These are phyloP conservation scores for Deilephila porcellus DNA, from an alignment of 2,888 invertebrate species.

Conservation along the genomic window DNA sequence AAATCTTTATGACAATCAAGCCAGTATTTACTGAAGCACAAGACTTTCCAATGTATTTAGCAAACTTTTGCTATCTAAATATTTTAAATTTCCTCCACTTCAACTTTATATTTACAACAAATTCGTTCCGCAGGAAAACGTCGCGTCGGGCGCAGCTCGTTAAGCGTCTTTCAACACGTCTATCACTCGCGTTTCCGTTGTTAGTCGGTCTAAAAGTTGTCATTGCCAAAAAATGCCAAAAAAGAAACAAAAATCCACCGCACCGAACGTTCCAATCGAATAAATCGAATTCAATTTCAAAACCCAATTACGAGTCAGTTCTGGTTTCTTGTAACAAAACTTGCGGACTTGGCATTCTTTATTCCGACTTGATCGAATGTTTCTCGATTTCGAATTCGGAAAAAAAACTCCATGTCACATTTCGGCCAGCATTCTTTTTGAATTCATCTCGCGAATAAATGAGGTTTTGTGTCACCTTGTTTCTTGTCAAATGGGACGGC, in stretches of 20 bases:
- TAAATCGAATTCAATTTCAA: constrained; percentile 32
- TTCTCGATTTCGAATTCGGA: constrained; percentile 54
- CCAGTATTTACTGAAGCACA: neutral
- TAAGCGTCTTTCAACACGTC: constrained; percentile 26
- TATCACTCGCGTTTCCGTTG: constrained; percentile 21
- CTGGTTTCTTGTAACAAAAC: constrained; percentile 44
- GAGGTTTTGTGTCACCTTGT: constrained; percentile 57
- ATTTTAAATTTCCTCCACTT: constrained; percentile 45
- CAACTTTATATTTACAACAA: constrained; percentile 20
- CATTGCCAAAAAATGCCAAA: constrained; percentile 24
- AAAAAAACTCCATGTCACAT: constrained; percentile 52
- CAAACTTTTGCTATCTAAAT: constrained; percentile 28
- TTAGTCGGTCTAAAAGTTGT: constrained; percentile 26
- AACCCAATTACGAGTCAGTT: constrained; percentile 42
- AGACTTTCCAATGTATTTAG: neutral
- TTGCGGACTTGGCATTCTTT: constrained; percentile 47
- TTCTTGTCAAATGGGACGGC: constrained; percentile 34
- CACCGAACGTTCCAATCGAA: constrained; percentile 30
- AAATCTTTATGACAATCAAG: neutral
- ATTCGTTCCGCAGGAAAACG: constrained; percentile 32
- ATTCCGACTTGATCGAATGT: constrained; percentile 62
- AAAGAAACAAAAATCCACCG: constrained; percentile 30
- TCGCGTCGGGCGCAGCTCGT: constrained; percentile 38
- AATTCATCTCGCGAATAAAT: constrained; percentile 52
- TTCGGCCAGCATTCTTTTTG: constrained; percentile 51